Percentiles rank a stretch among this genome's conserved stretches.
These are phyloP conservation scores for Phocides pigmalion DNA, from an alignment of 1,140 invertebrate genomes.

Conservation along the genomic window DNA sequence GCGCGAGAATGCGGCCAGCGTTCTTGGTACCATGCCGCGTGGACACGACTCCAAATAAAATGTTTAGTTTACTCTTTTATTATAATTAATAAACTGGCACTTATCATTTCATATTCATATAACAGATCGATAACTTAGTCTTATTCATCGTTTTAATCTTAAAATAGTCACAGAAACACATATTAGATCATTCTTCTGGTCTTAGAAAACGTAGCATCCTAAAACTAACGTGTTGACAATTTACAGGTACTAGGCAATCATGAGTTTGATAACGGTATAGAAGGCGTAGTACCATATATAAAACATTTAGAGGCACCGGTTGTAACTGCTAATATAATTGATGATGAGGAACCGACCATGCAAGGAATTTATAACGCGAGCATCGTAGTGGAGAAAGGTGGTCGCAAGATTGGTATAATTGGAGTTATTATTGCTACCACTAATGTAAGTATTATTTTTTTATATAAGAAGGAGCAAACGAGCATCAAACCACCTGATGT, in stretches of 20 bases:
- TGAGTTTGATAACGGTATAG: constrained; percentile 93
- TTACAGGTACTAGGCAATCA: constrained; percentile 93
- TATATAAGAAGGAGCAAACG: too few relatives aligned
- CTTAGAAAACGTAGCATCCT: background rate
- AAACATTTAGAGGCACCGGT: constrained; percentile 86
- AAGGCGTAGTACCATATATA: constrained; percentile 90
- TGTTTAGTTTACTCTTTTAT: too few relatives aligned
- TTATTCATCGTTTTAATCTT: too few relatives aligned
- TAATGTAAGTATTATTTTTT: constrained; percentile 82
- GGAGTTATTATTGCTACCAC: constrained; percentile 91
- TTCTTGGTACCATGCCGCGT: too few relatives aligned
- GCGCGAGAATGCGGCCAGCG: too few relatives aligned
- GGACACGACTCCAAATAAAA: too few relatives aligned
- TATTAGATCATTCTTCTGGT: too few relatives aligned
- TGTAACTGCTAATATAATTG: constrained; percentile 91
- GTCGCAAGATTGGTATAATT: constrained; percentile 91
- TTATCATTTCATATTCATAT: too few relatives aligned
- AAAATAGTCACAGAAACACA: too few relatives aligned
- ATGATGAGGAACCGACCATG: constrained; percentile 87
- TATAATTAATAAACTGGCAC: too few relatives aligned
- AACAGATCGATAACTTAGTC: too few relatives aligned
- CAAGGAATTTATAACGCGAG: constrained; percentile 86
- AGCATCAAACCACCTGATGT: too few relatives aligned
- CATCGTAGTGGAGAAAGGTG: constrained; percentile 84
- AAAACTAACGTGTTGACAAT: constrained; percentile 7